Percentiles rank a stretch among this genome's conserved stretches.
phyloP scores from a whole-genome alignment of 1,140 invertebrate species.

The Battus philenor region DNA sequence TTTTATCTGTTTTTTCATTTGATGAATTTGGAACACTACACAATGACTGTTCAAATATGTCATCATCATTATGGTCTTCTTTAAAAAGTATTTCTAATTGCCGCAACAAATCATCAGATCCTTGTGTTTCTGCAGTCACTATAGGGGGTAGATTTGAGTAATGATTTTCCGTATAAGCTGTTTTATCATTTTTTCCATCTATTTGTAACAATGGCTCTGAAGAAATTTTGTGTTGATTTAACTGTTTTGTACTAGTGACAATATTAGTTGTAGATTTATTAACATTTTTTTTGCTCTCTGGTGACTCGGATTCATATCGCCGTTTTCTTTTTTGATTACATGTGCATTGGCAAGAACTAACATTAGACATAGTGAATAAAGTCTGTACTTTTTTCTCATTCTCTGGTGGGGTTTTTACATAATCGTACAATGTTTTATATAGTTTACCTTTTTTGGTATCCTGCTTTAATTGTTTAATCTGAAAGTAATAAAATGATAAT shows the following conservation, averaged over 20 bases:
- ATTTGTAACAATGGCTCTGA: neutral
- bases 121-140: conserved; percentile 28
- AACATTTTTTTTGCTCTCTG: conserved; percentile 15
- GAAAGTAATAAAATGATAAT: conserved; percentile 15
- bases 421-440: conserved; percentile 50
- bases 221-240: too few relatives aligned
- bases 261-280: neutral
- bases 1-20: conserved; percentile 21
- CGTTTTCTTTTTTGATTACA: conserved; percentile 43
- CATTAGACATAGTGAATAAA: conserved; percentile 19
- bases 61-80: conserved; percentile 55
- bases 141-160: neutral
- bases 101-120: conserved; percentile 50
- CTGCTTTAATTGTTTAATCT: conserved; percentile 58
- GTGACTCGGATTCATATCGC: conserved; percentile 25
- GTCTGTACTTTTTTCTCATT: conserved; percentile 67
- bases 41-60: conserved; percentile 55
- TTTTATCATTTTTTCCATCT: conserved; percentile 4
- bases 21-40: conserved; percentile 30
- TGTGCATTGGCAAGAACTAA: conserved; percentile 49
- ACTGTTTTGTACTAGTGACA: neutral
- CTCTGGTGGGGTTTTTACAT: conserved; percentile 39
- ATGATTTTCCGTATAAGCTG: conserved; percentile 14
- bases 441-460: conserved; percentile 53
- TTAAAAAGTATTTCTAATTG: conserved; percentile 61